Evolutionary conservation across 2,888 invertebrate species (phyloP).

Genomic region (Ophraella communa): DNA sequence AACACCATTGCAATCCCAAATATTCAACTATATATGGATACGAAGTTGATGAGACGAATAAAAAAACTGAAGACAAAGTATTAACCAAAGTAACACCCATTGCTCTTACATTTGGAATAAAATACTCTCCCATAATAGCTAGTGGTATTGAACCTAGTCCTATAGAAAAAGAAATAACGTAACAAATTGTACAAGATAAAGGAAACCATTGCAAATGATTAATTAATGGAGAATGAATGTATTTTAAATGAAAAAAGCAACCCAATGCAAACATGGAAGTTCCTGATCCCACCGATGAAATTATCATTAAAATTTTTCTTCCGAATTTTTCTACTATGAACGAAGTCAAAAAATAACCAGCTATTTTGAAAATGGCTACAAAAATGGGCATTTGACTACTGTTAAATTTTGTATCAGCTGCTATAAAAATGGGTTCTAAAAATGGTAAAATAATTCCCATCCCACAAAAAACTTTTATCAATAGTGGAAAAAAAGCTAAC

Average conservation of each 20-base stretch:
- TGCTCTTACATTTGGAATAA: slow-evolving; percentile 77
- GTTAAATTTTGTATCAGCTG: not conserved
- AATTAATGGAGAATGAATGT: slow-evolving; percentile 41
- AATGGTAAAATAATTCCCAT: not conserved
- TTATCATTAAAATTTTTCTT: slow-evolving; percentile 70
- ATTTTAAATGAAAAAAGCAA: slow-evolving; percentile 68
- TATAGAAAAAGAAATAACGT: slow-evolving; percentile 72
- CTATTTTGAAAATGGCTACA: not conserved
- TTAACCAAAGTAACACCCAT: slow-evolving; percentile 58
- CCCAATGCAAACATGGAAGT: slow-evolving; percentile 65
- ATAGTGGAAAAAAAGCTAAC: not conserved
- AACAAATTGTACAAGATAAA: slow-evolving; percentile 70
- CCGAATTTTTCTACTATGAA: slow-evolving; percentile 75
- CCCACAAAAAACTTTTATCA: not conserved
- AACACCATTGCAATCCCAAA: slow-evolving; percentile 8
- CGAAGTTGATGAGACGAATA: not conserved
- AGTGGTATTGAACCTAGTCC: slow-evolving; percentile 78
- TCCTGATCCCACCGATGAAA: slow-evolving; percentile 67
- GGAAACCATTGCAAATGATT: slow-evolving; percentile 70
- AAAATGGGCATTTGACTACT: not conserved
- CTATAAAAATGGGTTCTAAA: not conserved
- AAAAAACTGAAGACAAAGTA: slow-evolving; percentile 25
- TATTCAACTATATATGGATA: slow-evolving; percentile 23
- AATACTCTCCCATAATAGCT: slow-evolving; percentile 82
- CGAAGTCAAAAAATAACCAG: not conserved